These are phyloP conservation scores for Podiceps cristatus DNA, from an alignment of 2,113 vertebrate genomes.

Conservation along the genomic window DNA sequence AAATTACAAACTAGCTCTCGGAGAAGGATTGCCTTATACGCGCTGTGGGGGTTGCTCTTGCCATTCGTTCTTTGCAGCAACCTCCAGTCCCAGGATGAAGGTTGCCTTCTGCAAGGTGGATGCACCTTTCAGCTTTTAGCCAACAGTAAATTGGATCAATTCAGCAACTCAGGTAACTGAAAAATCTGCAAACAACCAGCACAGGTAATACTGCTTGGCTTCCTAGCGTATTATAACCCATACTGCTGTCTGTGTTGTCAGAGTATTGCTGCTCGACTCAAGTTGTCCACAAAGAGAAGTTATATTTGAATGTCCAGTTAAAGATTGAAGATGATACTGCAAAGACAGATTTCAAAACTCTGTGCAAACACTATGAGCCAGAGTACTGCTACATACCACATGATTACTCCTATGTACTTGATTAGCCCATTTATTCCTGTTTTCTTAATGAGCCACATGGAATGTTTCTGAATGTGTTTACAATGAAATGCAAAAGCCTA, in stretches of 20 bases:
- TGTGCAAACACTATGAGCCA: background rate
- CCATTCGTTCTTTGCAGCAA: background rate
- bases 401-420: background rate
- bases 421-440: background rate
- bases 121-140: background rate
- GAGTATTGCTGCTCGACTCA: background rate
- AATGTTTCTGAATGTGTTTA: background rate
- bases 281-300: background rate
- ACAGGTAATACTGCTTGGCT: background rate
- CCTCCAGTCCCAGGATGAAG: background rate
- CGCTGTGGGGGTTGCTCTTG: background rate
- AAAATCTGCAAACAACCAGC: background rate
- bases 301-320: background rate
- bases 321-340: background rate
- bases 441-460: background rate
- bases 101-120: fast-evolving
- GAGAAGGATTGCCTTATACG: background rate
- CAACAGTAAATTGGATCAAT: background rate
- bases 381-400: background rate
- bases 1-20: background rate
- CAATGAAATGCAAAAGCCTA: slow-evolving; percentile 11
- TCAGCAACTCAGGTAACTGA: background rate
- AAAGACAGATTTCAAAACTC: background rate
- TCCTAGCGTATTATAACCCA: background rate
- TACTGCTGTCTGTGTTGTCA: background rate